Evolutionary conservation across 1,140 invertebrate genomes (phyloP).

Genomic region (Eulimnadia texana): DNA sequence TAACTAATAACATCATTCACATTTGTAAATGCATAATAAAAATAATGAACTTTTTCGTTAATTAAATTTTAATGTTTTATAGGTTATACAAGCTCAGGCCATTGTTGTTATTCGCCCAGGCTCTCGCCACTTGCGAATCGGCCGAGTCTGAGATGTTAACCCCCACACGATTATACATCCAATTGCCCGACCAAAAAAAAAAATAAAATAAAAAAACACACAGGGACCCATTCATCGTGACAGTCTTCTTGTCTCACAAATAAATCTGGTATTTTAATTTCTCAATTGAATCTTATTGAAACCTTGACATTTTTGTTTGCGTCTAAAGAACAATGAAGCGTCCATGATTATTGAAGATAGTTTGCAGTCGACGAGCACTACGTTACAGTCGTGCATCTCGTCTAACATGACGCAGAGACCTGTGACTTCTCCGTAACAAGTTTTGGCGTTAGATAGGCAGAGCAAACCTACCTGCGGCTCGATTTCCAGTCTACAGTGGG

Average conservation of each 20-base stretch:
- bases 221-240: slow-evolving; percentile 44
- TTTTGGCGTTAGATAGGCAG: slow-evolving; percentile 65
- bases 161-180: slow-evolving; percentile 74
- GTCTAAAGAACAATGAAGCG: slow-evolving; percentile 40
- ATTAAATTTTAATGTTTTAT: too few species aligned
- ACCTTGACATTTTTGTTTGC: not conserved
- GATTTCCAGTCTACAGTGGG: slow-evolving; percentile 25
- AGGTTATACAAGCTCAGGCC: too few species aligned
- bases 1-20: too few species aligned
- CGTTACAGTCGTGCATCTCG: slow-evolving; percentile 66
- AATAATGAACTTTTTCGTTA: too few species aligned
- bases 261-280: slow-evolving; percentile 21
- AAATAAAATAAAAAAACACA: too few species aligned
- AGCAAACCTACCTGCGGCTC: slow-evolving; percentile 36
- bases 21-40: too few species aligned
- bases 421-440: slow-evolving; percentile 71
- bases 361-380: slow-evolving; percentile 60
- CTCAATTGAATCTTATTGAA: too few species aligned
- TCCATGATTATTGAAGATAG: slow-evolving; percentile 67
- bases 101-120: slow-evolving; percentile 92
- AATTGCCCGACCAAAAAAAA: slow-evolving; percentile 48
- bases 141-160: slow-evolving; percentile 71
- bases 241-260: slow-evolving; percentile 29
- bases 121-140: slow-evolving; percentile 73
- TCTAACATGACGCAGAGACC: slow-evolving; percentile 61